Evolutionary conservation across 1,140 invertebrate genomes (phyloP), one percentile per base, ranked within the genome.

Genomic region (Diorhabda elongata): DNA sequence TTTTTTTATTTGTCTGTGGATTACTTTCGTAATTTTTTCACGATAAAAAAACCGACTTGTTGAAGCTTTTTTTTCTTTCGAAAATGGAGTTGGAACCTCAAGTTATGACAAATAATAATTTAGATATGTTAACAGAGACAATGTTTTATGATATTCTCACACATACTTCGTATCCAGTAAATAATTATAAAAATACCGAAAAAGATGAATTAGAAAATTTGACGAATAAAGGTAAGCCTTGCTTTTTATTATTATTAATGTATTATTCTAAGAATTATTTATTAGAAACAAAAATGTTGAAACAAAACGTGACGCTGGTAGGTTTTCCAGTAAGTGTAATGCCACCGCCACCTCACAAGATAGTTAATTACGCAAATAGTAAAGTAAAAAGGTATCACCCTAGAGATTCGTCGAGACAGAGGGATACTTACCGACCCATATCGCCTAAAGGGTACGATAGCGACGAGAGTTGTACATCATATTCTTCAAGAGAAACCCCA

Each of bases 401-500:
- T 44, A 64, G 67, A 68, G 67, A 68, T 11, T 42, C 6, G 3
- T 42, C 61, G 3, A 68, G 61, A 44, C 43, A 44, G 4, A 59
- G 65, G 44, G 65, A 67, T 67, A 67, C 44, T 45, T 67, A 67
- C 42, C 65, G 63, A 42, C 52, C 66, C n/a, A 58, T 66, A 62
- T 68, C 63, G 8, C 63, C 67, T 9, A 68, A 71, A 42, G 63
- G 67, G 44, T 71, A 67, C 65, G 70, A 71, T 44, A 73, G 70
- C 64, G 72, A 73, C 66, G 72, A 73, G 41, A 73, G 68, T 44
- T 63, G 65, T 44, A 64, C 56, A 3, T 69, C 72, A 47, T 60
- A 67, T 60, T 69, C 68, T 66, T 71, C 70, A 58, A 65, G 67
- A 61, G 67, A 58, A 58, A 64, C 63, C 2, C 58, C 62, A 9